Conservation (phyloP, 1,140 invertebrate species). For the Lerema accius region DNA sequence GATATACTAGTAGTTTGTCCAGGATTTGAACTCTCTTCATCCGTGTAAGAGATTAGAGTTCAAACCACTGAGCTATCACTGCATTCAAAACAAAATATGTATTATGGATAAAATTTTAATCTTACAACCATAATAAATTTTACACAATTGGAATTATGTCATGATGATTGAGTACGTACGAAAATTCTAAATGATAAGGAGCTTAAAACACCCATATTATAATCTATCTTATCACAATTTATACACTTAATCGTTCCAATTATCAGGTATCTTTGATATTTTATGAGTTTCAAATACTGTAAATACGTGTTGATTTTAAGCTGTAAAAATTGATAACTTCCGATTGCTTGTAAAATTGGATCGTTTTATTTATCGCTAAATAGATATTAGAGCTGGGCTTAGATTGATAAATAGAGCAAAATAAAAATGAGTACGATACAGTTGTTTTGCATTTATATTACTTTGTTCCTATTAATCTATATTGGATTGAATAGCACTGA, state of each 20-base stretch:
- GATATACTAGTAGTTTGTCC: too few relatives aligned
- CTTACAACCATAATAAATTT: conserved; percentile 12
- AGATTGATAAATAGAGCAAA: neutral
- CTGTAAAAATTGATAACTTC: conserved; percentile 33
- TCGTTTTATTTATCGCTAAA: conserved; percentile 16
- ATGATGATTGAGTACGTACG: neutral
- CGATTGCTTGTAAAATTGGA: conserved; percentile 32
- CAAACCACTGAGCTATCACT: too few relatives aligned
- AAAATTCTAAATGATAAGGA: conserved; percentile 6
- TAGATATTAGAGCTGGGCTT: conserved; percentile 16
- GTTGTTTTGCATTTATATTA: too few relatives aligned
- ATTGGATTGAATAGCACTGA: too few relatives aligned
- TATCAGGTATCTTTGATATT: conserved; percentile 22
- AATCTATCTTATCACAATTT: conserved; percentile 24
- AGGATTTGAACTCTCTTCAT: too few relatives aligned
- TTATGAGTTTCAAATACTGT: conserved; percentile 24
- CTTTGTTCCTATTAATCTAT: too few relatives aligned
- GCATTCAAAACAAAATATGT: too few relatives aligned
- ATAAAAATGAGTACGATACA: neutral
- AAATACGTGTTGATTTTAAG: conserved; percentile 33
- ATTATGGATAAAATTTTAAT: neutral
- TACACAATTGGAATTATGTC: conserved; percentile 12
- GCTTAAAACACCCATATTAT: conserved; percentile 4
- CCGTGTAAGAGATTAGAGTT: too few relatives aligned
- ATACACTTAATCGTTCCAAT: conserved; percentile 25